Percentiles rank a stretch among this genome's conserved stretches.
Conservation (phyloP, 1,140 invertebrate species). For the Drosophila arizonae region DNA sequence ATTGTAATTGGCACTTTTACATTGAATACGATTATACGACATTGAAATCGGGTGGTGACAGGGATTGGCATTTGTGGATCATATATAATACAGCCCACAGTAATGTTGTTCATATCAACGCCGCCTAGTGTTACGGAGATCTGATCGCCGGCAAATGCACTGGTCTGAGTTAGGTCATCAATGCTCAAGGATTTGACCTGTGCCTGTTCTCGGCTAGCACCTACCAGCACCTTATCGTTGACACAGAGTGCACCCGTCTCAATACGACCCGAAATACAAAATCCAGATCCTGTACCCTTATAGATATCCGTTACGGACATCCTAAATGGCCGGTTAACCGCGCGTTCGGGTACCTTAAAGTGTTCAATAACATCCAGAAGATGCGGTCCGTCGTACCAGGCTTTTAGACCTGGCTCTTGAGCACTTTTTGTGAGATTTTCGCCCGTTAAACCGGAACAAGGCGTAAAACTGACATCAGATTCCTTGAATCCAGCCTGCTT, state of each 20-base stretch:
- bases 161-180: constrained; percentile 88
- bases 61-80: constrained; percentile 90
- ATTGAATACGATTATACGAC: constrained; percentile 96
- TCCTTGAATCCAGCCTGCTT: constrained; percentile 98
- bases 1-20: constrained; percentile 95
- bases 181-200: constrained; percentile 89
- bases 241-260: constrained; percentile 94
- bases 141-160: constrained; percentile 97
- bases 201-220: constrained; percentile 92
- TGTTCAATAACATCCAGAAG: constrained; percentile 93
- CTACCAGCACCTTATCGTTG: constrained; percentile 94
- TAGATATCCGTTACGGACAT: constrained; percentile 97
- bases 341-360: constrained; percentile 92
- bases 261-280: constrained; percentile 94
- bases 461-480: constrained; percentile 94
- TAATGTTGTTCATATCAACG: constrained; percentile 92
- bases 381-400: constrained; percentile 95
- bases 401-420: constrained; percentile 86
- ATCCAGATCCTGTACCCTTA: constrained; percentile 94
- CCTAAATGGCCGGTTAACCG: constrained; percentile 95
- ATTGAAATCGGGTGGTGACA: constrained; percentile 91
- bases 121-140: constrained; percentile 91
- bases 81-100: constrained; percentile 93
- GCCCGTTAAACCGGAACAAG: constrained; percentile 97
- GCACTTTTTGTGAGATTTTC: constrained; percentile 93